These are phyloP conservation scores for Ptychodera flava DNA, from an alignment of 35 echinoderm and acorn worm genomes.

Conservation along the genomic window DNA sequence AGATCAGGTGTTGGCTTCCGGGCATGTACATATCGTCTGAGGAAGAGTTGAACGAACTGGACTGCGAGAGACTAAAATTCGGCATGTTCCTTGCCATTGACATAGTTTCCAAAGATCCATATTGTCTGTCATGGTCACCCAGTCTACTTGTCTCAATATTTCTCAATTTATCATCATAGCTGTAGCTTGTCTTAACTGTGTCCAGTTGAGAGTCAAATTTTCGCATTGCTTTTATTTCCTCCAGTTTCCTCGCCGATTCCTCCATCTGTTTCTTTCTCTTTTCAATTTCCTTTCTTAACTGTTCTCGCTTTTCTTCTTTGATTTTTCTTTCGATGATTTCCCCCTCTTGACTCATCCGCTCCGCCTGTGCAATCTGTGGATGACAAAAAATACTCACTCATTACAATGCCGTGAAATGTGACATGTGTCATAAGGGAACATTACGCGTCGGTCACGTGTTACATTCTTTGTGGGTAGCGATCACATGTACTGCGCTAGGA, in stretches of 20 bases:
- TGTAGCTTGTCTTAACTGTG: conserved; percentile 36
- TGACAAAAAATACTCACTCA: no score
- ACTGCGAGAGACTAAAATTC: background rate
- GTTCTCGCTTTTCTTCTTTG: conserved; percentile 54
- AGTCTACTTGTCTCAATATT: background rate
- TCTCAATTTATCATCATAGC: conserved; percentile 12
- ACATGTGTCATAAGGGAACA: no score
- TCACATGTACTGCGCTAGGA: no score
- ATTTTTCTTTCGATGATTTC: conserved; percentile 91
- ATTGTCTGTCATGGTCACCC: conserved; percentile 4
- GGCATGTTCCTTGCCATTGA: background rate
- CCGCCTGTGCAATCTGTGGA: conserved; percentile 35
- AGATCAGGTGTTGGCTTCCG: conserved; percentile 54
- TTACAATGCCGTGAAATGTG: no score
- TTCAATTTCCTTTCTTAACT: conserved; percentile 55
- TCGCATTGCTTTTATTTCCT: conserved; percentile 60
- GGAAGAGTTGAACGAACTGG: background rate
- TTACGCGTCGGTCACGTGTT: no score
- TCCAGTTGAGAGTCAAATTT: conserved; percentile 41
- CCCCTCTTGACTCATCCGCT: conserved; percentile 79
- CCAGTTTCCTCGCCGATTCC: conserved; percentile 50
- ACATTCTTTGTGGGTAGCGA: no score
- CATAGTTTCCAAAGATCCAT: conserved; percentile 39
- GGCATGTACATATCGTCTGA: background rate
- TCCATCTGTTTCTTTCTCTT: conserved; percentile 60